Evolutionary conservation across 2,797 vertebrate genomes (phyloP), one percentile per base, ranked within the genome.

Genomic region (Hypotaenidia okinawae): DNA sequence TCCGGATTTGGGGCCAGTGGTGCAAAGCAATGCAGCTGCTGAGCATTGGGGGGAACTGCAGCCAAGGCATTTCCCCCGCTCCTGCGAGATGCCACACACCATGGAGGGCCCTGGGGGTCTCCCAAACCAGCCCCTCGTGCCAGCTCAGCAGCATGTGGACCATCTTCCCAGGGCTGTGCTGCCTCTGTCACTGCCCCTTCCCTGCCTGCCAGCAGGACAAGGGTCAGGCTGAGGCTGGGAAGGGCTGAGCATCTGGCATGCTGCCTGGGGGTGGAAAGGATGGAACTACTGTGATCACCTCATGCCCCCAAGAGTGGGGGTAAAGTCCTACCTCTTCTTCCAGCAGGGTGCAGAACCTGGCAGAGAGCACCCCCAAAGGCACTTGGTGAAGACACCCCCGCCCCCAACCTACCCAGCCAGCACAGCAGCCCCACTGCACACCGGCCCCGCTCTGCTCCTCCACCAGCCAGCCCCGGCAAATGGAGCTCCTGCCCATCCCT

Each of bases 121-220:
- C 4, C 0, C 35, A n/a, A 69, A 54, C 37, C 55, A 76, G 17
- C 59, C 23, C 28, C 33, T 74, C 2, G 0, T 37, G 17, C 59
- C 80, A 49, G 63, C 37, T 47, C 45, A 19, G 33, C 51, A 57
- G 61, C 8, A 0, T 41, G 59, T 33, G 35, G 52, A 8, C 21
- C 13, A 25, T 23, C 30, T 32, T 67, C 51, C 11, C n/a, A 9
- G 52, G 43, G 18, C 62, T 30, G 18, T 16, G 7, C 55, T 4
- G 10, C 18, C 55, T 47, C 55, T 2, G 0, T 11, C 41, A 5
- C 57, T n/a, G 33, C 47, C 72, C 45, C 49, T 58, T 33, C 78
- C 58, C 66, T 43, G 61, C 55, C 35, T 1, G 1, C 30, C 2
- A 2, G 1, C 8, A 33, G 39, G 51, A 51, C 3, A 3, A 43